Evolutionary conservation across 2,888 invertebrate genomes (phyloP), one percentile per base, ranked within the genome.

Genomic region (Nomada fabriciana): DNA sequence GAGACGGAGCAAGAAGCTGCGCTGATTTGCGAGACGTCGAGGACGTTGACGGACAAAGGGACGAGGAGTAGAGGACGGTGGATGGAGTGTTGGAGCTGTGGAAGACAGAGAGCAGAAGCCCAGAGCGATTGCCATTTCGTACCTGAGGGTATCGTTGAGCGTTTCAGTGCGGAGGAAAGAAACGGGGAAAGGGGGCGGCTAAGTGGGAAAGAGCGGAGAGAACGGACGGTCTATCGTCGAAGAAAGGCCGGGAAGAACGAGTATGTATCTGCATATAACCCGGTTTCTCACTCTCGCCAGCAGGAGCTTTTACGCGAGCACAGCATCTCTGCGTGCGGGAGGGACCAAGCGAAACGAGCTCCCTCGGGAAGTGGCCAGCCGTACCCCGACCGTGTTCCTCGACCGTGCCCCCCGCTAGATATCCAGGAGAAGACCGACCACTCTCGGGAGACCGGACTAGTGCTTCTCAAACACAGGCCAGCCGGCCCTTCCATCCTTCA

Each of bases 251-350:
- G 57, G 76, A 69, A 65, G 73, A 72, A 72, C 77, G 78, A 73
- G 86, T 55, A 77, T 83, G 86, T 87, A 92, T 91, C 91, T 91
- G 88, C 91, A 91, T 92, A 90, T 87, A 91, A 91, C 91, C 86
- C 81, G 90, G 88, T 90, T 91, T 90, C 89, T 89, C 91, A 89
- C 90, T 91, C 89, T 85, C 72, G 76, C 74, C 67, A 74, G 75
- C 60, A 82, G 82, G 23, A 55, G 78, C 80, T 85, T 85, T 73
- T 77, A 79, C 75, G 68, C 78, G 82, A 52, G 29, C 43, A 11
- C 23, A 23, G 55, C 15, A 47, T 15, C 25, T 47, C 7, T 13
- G 9, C 18, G 3, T 23, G 61, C 52, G 60, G 57, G 76, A 69
- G 76, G 67, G 83, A 80, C 78, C 68, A 9, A 76, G 84, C 78